A percentile compares a stretch with the other conserved stretches of the same genome.
phyloP scores from a whole-genome alignment of 2,888 invertebrate species.

The Erannis defoliaria region DNA sequence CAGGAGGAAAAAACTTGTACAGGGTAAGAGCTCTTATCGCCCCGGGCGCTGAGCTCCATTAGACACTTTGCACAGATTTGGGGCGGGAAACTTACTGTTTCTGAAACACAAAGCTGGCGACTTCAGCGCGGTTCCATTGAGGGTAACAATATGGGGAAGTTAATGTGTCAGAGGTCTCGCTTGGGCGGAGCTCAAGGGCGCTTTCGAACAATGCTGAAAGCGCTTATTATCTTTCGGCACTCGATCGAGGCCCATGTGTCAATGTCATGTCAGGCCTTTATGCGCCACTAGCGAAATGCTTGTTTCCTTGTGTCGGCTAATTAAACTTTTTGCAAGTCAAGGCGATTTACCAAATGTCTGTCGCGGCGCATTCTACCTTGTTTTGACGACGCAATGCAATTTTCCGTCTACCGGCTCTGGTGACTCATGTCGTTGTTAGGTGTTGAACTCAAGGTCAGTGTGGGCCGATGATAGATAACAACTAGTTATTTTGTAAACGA shows the following conservation, averaged over 20 bases:
- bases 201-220: constrained; percentile 36
- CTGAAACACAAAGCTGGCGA: constrained; percentile 61
- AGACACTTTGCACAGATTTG: constrained; percentile 79
- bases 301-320: constrained; percentile 25
- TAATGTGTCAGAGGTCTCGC: constrained; percentile 56
- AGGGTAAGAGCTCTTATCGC: constrained; percentile 77
- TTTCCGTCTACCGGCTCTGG: constrained; percentile 57
- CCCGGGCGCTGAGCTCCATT: constrained; percentile 73
- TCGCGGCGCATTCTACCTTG: constrained; percentile 49
- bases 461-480: constrained; percentile 49
- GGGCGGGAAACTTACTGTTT: constrained; percentile 67
- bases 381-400: constrained; percentile 57
- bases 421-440: constrained; percentile 57
- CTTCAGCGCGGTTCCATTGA: constrained; percentile 42
- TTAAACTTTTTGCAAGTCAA: constrained; percentile 32
- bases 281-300: constrained; percentile 20
- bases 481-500: constrained; percentile 28
- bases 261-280: constrained; percentile 34
- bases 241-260: constrained; percentile 27
- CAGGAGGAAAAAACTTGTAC: constrained; percentile 71
- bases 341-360: constrained; percentile 30
- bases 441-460: constrained; percentile 55
- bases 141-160: constrained; percentile 51
- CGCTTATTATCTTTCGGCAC: constrained; percentile 23
- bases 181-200: constrained; percentile 46